Conservation (phyloP, 2,113 vertebrate genomes). For the Myotis davidii region DNA sequence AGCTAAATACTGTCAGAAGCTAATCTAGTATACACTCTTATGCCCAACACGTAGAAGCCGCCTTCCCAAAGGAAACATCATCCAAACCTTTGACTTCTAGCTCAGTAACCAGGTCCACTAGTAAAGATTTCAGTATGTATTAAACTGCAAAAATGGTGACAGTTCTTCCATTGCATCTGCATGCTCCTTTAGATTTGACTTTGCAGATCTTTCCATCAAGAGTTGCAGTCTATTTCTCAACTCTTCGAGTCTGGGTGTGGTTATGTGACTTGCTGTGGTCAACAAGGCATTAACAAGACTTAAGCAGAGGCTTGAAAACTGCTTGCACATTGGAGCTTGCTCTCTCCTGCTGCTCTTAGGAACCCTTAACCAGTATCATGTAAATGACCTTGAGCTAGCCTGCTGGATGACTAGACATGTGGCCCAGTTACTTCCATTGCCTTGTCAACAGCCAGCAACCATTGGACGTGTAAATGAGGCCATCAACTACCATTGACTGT, state of each 20-base stretch:
- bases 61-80: background rate
- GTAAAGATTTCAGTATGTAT: background rate
- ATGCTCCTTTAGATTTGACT: background rate
- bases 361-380: background rate
- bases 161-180: background rate
- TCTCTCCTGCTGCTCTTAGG: background rate
- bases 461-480: background rate
- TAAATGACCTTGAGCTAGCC: background rate
- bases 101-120: background rate
- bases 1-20: constrained; percentile 3
- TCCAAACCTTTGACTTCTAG: background rate
- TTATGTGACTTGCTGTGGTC: background rate
- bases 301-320: background rate
- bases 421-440: background rate
- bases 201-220: background rate
- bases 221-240: background rate
- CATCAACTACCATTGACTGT: background rate
- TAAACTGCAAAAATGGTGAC: background rate
- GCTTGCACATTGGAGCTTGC: background rate
- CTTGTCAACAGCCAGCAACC: background rate
- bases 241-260: background rate
- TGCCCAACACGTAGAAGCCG: background rate
- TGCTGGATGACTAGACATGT: background rate
- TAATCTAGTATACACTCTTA: background rate
- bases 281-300: background rate